Evolutionary conservation across 2,113 vertebrate genomes (phyloP).

Genomic region (Forbesichthys papilliferus): DNA sequence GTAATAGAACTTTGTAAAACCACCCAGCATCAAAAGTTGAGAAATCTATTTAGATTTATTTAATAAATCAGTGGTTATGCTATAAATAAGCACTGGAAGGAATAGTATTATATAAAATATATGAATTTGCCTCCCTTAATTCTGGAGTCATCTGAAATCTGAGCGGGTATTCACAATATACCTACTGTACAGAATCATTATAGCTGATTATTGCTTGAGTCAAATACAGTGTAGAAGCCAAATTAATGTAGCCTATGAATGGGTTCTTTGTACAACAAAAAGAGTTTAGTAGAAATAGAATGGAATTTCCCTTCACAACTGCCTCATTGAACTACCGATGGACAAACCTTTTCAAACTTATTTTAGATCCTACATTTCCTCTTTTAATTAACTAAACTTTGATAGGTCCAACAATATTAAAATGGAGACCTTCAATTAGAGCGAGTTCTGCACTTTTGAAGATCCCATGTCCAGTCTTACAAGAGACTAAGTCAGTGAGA

Average conservation of each 20-base stretch:
- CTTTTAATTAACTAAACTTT: conserved; percentile 47
- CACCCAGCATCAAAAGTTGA: conserved; percentile 21
- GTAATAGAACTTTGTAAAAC: conserved; percentile 15
- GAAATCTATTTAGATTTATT: conserved; percentile 45
- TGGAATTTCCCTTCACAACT: conserved; percentile 9
- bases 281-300: conserved; percentile 7
- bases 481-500: not conserved
- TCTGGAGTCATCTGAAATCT: conserved; percentile 17
- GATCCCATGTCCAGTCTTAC: conserved; percentile 16
- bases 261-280: conserved; percentile 9
- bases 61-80: conserved; percentile 17
- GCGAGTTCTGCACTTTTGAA: conserved; percentile 26
- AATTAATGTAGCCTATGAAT: conserved; percentile 34
- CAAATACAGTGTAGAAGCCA: conserved; percentile 7
- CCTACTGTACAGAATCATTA: not conserved
- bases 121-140: conserved; percentile 34
- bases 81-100: conserved; percentile 14
- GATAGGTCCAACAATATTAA: conserved; percentile 24
- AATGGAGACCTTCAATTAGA: conserved; percentile 32
- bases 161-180: conserved; percentile 31
- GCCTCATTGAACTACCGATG: not conserved
- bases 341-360: conserved; percentile 7
- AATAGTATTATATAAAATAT: conserved; percentile 7
- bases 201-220: not conserved
- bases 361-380: conserved; percentile 26